These are phyloP conservation scores for Apoderus coryli DNA, from an alignment of 2,888 invertebrate species.

Conservation along the genomic window DNA sequence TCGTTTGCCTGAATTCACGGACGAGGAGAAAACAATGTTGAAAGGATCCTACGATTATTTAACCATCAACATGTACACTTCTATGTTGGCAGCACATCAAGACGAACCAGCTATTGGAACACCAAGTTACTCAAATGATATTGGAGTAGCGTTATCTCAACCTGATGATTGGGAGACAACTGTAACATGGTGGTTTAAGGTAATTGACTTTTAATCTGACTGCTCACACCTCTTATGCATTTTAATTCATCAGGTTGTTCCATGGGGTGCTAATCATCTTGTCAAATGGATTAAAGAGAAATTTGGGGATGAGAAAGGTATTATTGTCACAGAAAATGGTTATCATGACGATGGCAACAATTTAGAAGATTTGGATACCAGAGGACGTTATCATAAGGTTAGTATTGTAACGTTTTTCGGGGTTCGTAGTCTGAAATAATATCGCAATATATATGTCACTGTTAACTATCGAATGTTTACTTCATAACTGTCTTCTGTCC, in stretches of 20 bases:
- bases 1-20: slow-evolving; percentile 16
- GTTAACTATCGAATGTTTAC: no score
- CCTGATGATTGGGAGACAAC: slow-evolving; percentile 15
- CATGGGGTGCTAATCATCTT: slow-evolving; percentile 41
- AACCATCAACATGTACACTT: slow-evolving; percentile 60
- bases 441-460: no score
- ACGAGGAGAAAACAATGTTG: no score
- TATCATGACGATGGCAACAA: slow-evolving; percentile 32
- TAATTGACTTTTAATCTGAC: no score
- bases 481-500: no score
- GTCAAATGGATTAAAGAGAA: slow-evolving; percentile 30
- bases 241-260: slow-evolving; percentile 31
- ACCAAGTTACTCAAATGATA: slow-evolving; percentile 22
- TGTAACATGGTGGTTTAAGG: slow-evolving; percentile 15
- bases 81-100: slow-evolving; percentile 8
- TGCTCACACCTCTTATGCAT: no score
- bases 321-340: slow-evolving; percentile 43
- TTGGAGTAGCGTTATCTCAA: slow-evolving; percentile 11
- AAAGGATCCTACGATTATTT: slow-evolving; percentile 52
- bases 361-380: slow-evolving; percentile 30
- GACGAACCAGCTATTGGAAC: slow-evolving; percentile 8
- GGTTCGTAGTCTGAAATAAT: slow-evolving; percentile 1
- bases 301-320: slow-evolving; percentile 33
- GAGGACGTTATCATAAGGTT: slow-evolving; percentile 27
- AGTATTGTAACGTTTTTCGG: no score